phyloP scores from a whole-genome alignment of 1,140 invertebrate species.

The Drosophila seguyi region DNA sequence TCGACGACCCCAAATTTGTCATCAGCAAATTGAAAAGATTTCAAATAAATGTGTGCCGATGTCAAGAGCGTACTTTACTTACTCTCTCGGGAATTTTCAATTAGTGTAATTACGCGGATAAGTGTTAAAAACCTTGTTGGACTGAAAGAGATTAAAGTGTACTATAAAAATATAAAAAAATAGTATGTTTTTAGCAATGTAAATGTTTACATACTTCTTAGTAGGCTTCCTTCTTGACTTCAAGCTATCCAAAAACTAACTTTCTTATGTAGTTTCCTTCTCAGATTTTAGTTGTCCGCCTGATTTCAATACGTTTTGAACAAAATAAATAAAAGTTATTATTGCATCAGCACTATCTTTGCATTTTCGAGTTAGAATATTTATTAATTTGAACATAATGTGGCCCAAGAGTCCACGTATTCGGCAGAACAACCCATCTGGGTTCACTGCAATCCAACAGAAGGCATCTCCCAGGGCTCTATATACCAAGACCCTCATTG shows the following conservation, averaged over 20 bases:
- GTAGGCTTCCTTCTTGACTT: not conserved
- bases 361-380: not conserved
- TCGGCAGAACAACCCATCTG: constrained; percentile 25
- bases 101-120: not conserved
- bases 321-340: constrained; percentile 20
- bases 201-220: not conserved
- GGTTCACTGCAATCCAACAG: constrained; percentile 5
- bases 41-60: not conserved
- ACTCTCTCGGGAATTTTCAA: no score
- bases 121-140: not conserved
- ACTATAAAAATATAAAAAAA: not conserved
- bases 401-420: constrained; percentile 55
- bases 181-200: no score
- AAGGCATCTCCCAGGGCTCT: constrained; percentile 45
- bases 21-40: constrained; percentile 6
- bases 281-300: constrained; percentile 7
- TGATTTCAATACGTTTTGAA: constrained; percentile 7
- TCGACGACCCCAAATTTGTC: constrained; percentile 17
- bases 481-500: constrained; percentile 42
- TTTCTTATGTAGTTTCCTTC: not conserved
- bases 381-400: constrained; percentile 36
- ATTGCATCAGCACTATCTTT: not conserved
- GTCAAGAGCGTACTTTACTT: no score
- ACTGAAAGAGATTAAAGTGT: no score
- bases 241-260: not conserved